Conservation (phyloP, 2,797 vertebrate genomes). For the Danionella dracula region DNA sequence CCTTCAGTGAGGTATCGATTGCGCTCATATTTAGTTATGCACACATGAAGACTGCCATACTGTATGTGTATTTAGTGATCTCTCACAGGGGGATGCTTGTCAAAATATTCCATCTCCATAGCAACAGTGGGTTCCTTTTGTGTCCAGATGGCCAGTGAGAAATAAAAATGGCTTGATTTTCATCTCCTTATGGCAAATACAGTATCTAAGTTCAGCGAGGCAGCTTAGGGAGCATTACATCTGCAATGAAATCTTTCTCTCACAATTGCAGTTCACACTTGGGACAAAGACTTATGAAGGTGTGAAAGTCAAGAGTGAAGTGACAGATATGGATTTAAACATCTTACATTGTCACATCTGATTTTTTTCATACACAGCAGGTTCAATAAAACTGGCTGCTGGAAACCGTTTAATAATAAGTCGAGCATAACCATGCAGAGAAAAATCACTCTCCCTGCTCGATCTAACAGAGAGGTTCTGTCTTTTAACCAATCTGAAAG, state of each 20-base stretch:
- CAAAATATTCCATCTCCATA: conserved; percentile 39
- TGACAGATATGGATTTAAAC: too few species aligned
- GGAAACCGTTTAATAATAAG: too few species aligned
- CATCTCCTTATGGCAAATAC: conserved; percentile 1
- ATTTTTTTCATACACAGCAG: not conserved
- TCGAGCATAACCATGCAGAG: too few species aligned
- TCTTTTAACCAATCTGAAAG: too few species aligned
- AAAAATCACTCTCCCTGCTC: too few species aligned
- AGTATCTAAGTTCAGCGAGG: not conserved
- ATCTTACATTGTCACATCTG: too few species aligned
- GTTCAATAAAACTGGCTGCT: not conserved
- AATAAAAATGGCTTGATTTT: conserved; percentile 16
- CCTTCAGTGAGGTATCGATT: not conserved
- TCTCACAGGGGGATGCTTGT: conserved; percentile 26
- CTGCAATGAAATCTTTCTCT: not conserved
- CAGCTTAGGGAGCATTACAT: not conserved
- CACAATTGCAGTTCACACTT: not conserved
- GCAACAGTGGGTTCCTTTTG: conserved; percentile 26
- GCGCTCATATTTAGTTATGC: not conserved
- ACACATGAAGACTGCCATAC: not conserved
- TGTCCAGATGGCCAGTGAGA: conserved; percentile 32
- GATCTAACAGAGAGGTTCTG: too few species aligned
- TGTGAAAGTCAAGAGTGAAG: too few species aligned
- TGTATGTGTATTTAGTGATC: conserved; percentile 1
- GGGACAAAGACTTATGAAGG: not conserved